Conservation (phyloP, 1,140 invertebrate genomes). For the Ceratosolen solmsi region DNA sequence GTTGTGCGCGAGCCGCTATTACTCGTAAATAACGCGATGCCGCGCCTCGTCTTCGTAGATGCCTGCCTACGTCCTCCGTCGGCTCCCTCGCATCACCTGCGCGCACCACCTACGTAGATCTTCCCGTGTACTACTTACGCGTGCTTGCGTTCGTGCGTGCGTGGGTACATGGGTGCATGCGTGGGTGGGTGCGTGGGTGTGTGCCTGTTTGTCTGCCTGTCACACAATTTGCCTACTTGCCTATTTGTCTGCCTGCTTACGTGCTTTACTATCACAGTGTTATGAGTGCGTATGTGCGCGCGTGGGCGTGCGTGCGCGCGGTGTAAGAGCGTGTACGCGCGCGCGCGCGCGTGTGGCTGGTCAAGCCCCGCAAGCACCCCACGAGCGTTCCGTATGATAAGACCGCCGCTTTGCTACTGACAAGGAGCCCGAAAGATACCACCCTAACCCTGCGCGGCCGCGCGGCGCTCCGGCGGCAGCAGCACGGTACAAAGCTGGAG, state of each 20-base stretch:
- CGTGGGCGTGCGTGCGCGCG: conserved; percentile 42
- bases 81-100: too few species aligned
- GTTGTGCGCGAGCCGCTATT: not conserved
- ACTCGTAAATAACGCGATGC: too few species aligned
- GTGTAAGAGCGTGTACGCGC: conserved; percentile 48
- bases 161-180: conserved; percentile 47
- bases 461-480: conserved; percentile 44
- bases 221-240: too few species aligned
- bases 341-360: conserved; percentile 62
- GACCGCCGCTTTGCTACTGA: conserved; percentile 74
- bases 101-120: too few species aligned
- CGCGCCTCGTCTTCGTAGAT: not conserved
- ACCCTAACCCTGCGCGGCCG: conserved; percentile 67
- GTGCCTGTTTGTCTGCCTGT: too few species aligned
- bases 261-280: too few species aligned
- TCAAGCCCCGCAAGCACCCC: conserved; percentile 57
- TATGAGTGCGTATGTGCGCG: too few species aligned
- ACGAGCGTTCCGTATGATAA: conserved; percentile 70
- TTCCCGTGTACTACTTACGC: too few species aligned
- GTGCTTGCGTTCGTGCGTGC: conserved; percentile 37
- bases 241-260: too few species aligned
- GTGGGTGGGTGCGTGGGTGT: conserved; percentile 65
- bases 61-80: not conserved
- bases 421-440: conserved; percentile 64
- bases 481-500: conserved; percentile 54